Conservation (phyloP, 64 coral and sea anemone genomes). For the Porites australiensis region DNA sequence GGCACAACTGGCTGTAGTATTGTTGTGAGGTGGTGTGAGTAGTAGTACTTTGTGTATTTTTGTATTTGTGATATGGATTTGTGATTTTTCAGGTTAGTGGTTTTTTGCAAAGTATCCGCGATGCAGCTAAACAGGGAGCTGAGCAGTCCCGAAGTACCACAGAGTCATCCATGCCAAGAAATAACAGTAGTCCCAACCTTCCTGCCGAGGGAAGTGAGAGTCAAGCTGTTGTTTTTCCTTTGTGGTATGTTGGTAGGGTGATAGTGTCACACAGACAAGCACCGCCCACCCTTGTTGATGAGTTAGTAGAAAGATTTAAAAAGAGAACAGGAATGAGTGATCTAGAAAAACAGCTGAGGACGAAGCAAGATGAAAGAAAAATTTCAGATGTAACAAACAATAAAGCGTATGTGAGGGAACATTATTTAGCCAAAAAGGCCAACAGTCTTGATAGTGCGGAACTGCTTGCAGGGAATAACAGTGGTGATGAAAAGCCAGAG, state of each 20-base stretch:
- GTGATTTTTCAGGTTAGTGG: conserved; percentile 65
- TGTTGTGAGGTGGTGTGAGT: too few relatives aligned
- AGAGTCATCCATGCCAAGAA: conserved; percentile 27
- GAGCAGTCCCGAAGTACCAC: conserved; percentile 1
- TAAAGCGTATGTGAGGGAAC: background rate
- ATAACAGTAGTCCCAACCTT: conserved; percentile 1
- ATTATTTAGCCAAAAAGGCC: background rate
- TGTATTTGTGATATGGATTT: background rate
- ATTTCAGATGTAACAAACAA: background rate
- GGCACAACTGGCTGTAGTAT: too few relatives aligned
- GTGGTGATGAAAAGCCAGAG: background rate
- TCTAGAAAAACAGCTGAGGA: conserved; percentile 73
- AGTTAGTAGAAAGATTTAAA: conserved; percentile 78
- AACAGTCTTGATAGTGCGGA: conserved; percentile 14
- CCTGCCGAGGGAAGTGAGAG: conserved; percentile 1
- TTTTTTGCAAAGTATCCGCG: conserved; percentile 82
- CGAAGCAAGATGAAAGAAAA: conserved; percentile 32
- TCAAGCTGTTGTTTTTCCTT: conserved; percentile 48
- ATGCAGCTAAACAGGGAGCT: conserved; percentile 55
- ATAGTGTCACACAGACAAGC: conserved; percentile 92
- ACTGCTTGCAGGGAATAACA: background rate
- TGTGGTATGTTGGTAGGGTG: conserved; percentile 87
- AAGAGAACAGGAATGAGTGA: conserved; percentile 67
- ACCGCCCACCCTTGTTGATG: conserved; percentile 87
- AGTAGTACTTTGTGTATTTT: too few relatives aligned